Percentiles rank a stretch among this genome's conserved stretches.
phyloP scores from a whole-genome alignment of 2,888 invertebrate species.

The Caenorhabditis sp. region DNA sequence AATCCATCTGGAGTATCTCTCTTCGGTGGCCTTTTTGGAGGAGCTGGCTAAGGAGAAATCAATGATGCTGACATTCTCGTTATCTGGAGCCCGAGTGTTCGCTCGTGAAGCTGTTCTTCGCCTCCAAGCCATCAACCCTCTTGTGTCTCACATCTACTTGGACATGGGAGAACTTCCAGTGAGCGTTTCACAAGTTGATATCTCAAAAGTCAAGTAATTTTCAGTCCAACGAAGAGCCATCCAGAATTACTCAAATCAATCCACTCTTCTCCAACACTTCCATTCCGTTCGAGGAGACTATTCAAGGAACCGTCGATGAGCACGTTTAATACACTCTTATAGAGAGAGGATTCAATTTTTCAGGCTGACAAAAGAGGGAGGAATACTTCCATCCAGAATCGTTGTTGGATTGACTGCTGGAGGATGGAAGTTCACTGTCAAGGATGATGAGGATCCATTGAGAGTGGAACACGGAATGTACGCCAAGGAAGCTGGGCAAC shows the following conservation, averaged over 20 bases:
- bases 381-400: conserved; percentile 45
- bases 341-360: background rate
- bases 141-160: conserved; percentile 55
- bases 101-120: conserved; percentile 24
- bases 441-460: conserved; percentile 32
- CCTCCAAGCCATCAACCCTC: conserved; percentile 32
- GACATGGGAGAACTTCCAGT: conserved; percentile 63
- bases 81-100: conserved; percentile 43
- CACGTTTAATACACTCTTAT: conserved; percentile 14
- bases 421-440: conserved; percentile 58
- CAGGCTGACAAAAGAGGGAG: conserved; percentile 57
- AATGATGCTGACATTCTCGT: conserved; percentile 27
- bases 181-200: background rate
- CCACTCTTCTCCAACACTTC: conserved; percentile 32
- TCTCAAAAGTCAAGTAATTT: background rate
- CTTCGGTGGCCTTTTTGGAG: conserved; percentile 41
- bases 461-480: conserved; percentile 36
- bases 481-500: conserved; percentile 24
- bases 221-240: conserved; percentile 54
- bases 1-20: conserved; percentile 41
- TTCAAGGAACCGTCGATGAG: conserved; percentile 63
- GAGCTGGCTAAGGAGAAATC: conserved; percentile 14
- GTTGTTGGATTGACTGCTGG: conserved; percentile 59
- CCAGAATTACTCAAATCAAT: conserved; percentile 48
- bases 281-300: conserved; percentile 62